A percentile compares a stretch with the other conserved stretches of the same genome.
Conservation (phyloP, 2,797 vertebrate species). For the Acanthiza pusilla region DNA sequence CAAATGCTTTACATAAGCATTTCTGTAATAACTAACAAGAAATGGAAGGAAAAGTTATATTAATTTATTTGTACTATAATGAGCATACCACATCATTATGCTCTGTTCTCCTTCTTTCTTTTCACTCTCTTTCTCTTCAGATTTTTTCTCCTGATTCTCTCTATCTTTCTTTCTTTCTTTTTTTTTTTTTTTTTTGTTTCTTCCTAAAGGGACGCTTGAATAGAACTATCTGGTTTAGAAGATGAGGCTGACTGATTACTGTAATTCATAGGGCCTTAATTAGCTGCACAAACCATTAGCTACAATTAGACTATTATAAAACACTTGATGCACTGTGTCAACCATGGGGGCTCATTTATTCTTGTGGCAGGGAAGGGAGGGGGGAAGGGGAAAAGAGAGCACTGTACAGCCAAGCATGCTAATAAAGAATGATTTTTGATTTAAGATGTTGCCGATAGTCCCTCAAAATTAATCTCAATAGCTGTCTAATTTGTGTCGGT, state of each 20-base stretch:
- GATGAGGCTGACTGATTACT: constrained; percentile 97
- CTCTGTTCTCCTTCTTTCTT: constrained; percentile 41
- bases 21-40: constrained; percentile 17
- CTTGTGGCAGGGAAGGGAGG: constrained; percentile 73
- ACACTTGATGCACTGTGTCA: constrained; percentile 93
- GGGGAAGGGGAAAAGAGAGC: constrained; percentile 56
- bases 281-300: constrained; percentile 99
- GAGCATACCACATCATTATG: constrained; percentile 34
- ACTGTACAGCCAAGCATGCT: constrained; percentile 70
- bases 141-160: neutral
- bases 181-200: constrained; percentile 39
- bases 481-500: constrained; percentile 85
- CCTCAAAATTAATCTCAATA: constrained; percentile 86
- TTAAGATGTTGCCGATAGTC: constrained; percentile 83
- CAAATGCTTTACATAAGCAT: constrained; percentile 26
- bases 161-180: neutral
- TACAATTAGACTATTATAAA: constrained; percentile 99
- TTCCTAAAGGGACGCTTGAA: constrained; percentile 72
- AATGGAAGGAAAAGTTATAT: constrained; percentile 3
- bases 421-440: constrained; percentile 84
- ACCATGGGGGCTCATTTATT: constrained; percentile 83
- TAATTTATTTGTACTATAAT: constrained; percentile 55
- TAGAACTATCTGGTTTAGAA: constrained; percentile 81
- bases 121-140: constrained; percentile 58
- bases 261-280: constrained; percentile 99